Conservation (phyloP, 2,797 vertebrate genomes). For the Enteromius viviparus region DNA sequence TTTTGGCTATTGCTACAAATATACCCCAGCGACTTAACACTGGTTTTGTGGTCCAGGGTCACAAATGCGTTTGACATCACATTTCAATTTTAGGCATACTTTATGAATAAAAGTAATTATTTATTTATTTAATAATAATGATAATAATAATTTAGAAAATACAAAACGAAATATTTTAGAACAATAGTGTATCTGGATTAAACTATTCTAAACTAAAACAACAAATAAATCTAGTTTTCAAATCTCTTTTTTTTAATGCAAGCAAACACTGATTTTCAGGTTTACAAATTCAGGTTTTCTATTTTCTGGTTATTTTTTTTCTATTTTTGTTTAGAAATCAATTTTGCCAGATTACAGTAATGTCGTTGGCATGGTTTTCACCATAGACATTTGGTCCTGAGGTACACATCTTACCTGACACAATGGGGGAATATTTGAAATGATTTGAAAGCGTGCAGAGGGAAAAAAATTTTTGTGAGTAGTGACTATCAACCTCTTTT, state of each 20-base stretch:
- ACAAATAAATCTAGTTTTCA: neutral
- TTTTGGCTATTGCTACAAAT: too few species aligned
- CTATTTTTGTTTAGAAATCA: neutral
- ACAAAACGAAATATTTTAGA: too few species aligned
- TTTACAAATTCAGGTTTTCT: neutral
- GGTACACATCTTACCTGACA: neutral
- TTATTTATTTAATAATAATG: too few species aligned
- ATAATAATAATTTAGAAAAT: neutral
- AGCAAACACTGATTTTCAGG: neutral
- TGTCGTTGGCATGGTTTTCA: neutral
- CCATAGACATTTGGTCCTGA: neutral
- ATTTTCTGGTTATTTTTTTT: neutral
- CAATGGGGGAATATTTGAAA: neutral
- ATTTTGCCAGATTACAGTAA: neutral
- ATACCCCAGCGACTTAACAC: too few species aligned
- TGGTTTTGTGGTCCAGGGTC: too few species aligned
- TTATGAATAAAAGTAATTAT: neutral
- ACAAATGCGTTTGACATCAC: too few species aligned
- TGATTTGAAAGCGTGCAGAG: neutral
- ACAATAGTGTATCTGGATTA: neutral
- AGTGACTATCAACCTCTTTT: neutral
- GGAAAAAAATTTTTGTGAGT: neutral
- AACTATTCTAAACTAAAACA: neutral
- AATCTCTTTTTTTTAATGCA: neutral
- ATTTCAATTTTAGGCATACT: neutral